Base-by-base conservation (phyloP, 1,140 invertebrate species). In the Heliothis virescens region DNA sequence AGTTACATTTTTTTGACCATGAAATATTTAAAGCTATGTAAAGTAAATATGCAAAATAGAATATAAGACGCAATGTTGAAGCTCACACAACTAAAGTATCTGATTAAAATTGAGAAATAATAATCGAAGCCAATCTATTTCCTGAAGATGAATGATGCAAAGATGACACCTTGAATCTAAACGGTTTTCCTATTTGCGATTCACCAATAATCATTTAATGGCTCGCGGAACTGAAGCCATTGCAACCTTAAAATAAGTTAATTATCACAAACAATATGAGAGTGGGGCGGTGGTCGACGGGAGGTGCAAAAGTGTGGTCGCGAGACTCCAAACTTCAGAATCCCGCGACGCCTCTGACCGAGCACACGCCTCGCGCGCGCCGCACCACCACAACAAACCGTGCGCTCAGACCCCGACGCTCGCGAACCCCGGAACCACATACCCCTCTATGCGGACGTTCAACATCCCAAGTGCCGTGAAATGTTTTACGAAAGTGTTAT, bases 401-500 rank as follows among this genome's bases (percentile, higher is more conserved):
- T 55, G 69, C 52, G n/a, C 50, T 0, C 65, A 71, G 67, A 48
- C 67, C 10, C 48, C 67, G 18, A 47, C 13, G 4, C 15, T 65
- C 41, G 11, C 21, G n/a, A 15, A 13, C 53, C 71, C 52, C 63
- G 63, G 63, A 21, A 57, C 11, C 52, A 73, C 69, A 72, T 29
- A 29, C n/a, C 67, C 67, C 63, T 21, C 67, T 88, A 92, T 92
- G 90, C 87, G 85, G 76, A 85, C 77, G 81, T 81, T 82, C 82
- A 87, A 86, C 83, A 87, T 79, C 63, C 52, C 4, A 60, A 89
- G 91, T 91, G 88, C 76, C 84, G 87, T 90, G 91, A 88, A 87
- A 92, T 91, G 91, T 83, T 92, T 84, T 59, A 72, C 57, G 55
- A 84, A 81, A 86, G 92, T 92, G 91, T 82, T 89, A 87, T 89